These are phyloP conservation scores for Clarias laeviceps DNA, from an alignment of 2,797 vertebrate species.

Conservation along the genomic window DNA sequence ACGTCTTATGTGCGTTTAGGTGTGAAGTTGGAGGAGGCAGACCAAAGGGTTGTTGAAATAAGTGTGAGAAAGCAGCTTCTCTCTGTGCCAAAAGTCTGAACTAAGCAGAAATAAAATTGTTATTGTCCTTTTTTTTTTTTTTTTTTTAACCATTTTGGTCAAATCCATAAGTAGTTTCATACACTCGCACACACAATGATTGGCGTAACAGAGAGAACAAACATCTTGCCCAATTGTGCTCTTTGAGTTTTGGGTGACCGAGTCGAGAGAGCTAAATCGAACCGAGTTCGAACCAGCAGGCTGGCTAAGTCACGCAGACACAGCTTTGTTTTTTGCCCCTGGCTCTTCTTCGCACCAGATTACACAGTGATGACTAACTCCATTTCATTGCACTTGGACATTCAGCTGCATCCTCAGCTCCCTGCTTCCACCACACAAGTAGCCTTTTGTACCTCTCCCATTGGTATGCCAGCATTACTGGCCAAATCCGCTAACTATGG, in stretches of 20 bases:
- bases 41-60: background rate
- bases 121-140: constrained; percentile 3
- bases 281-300: constrained; percentile 50
- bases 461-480: constrained; percentile 57
- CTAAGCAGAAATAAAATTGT: constrained; percentile 10
- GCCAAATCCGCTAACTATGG: constrained; percentile 41
- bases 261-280: constrained; percentile 51
- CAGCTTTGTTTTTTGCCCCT: constrained; percentile 50
- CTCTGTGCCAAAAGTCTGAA: background rate
- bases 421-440: constrained; percentile 51
- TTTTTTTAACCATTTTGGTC: background rate
- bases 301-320: constrained; percentile 52
- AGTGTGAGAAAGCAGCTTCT: constrained; percentile 6
- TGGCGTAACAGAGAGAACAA: constrained; percentile 13
- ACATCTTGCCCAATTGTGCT: constrained; percentile 51
- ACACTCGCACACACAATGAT: background rate
- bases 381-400: constrained; percentile 54
- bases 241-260: constrained; percentile 40
- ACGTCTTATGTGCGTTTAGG: constrained; percentile 2
- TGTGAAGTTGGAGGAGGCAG: constrained; percentile 26
- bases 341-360: constrained; percentile 60
- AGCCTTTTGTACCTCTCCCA: constrained; percentile 55
- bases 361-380: constrained; percentile 66
- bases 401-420: constrained; percentile 60
- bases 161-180: background rate